Evolutionary conservation across 2,888 invertebrate genomes (phyloP).

Genomic region (Neocrepidodera transversa): DNA sequence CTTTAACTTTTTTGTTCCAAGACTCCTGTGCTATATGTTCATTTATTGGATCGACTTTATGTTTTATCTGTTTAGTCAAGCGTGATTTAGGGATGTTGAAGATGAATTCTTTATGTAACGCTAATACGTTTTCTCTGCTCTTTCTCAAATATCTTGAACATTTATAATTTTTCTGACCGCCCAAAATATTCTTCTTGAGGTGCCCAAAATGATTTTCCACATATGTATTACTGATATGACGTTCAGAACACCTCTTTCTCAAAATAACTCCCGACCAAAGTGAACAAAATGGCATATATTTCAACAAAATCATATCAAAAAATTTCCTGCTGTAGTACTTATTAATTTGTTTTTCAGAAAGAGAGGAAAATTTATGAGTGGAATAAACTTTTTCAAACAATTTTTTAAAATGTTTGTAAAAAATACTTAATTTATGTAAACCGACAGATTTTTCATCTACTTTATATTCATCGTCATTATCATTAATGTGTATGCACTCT

Average conservation of each 20-base stretch:
- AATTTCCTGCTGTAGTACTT: background rate
- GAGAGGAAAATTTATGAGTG: background rate
- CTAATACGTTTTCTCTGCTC: conserved; percentile 13
- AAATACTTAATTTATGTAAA: conserved; percentile 4
- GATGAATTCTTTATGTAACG: conserved; percentile 7
- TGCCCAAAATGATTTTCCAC: conserved; percentile 20
- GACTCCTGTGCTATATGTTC: conserved; percentile 18
- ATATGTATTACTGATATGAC: conserved; percentile 9
- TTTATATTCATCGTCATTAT: background rate
- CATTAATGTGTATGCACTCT: background rate
- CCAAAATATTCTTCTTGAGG: conserved; percentile 10
- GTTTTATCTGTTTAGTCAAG: conserved; percentile 6
- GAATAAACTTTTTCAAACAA: background rate
- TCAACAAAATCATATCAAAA: background rate
- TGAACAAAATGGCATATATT: background rate
- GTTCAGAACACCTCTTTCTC: background rate
- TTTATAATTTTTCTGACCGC: conserved; percentile 15
- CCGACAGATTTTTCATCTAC: too few relatives aligned
- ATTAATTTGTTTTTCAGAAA: background rate
- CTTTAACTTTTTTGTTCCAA: conserved; percentile 18
- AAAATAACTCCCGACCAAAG: background rate
- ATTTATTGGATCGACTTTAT: background rate
- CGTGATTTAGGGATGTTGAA: too few relatives aligned
- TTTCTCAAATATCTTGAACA: conserved; percentile 18
- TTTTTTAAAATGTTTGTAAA: conserved; percentile 5